Evolutionary conservation across 2,888 invertebrate genomes (phyloP).

Genomic region (Euzetes globulus): DNA sequence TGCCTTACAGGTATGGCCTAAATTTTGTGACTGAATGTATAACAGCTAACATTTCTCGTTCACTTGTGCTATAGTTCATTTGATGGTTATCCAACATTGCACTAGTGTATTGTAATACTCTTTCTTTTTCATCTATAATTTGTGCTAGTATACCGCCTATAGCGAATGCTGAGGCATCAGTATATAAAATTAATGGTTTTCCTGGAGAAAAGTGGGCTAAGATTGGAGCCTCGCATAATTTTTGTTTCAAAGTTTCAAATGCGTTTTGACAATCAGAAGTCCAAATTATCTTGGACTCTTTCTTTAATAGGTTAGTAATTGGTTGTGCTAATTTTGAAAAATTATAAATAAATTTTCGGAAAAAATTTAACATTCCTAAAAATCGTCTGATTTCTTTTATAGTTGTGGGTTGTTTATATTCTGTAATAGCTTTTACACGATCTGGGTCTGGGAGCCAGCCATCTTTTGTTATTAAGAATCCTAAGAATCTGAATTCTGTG

Average conservation of each 20-base stretch:
- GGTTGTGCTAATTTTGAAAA: conserved; percentile 40
- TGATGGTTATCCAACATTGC: conserved; percentile 43
- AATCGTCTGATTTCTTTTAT: conserved; percentile 39
- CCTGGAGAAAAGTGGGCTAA: conserved; percentile 11
- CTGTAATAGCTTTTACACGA: conserved; percentile 37
- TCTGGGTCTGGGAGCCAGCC: conserved; percentile 36
- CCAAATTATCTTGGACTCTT: not conserved
- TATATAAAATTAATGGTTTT: not conserved
- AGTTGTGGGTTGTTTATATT: conserved; percentile 37
- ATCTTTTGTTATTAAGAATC: conserved; percentile 38
- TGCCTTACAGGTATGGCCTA: conserved; percentile 47
- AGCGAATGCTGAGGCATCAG: conserved; percentile 15
- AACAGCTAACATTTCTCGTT: conserved; percentile 47
- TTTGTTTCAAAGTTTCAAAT: conserved; percentile 36
- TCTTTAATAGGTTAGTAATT: conserved; percentile 29
- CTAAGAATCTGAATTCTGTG: conserved; percentile 39
- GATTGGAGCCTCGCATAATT: conserved; percentile 37
- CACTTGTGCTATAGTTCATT: conserved; percentile 47
- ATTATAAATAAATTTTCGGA: conserved; percentile 38
- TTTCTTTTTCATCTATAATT: not conserved
- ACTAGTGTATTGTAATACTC: conserved; percentile 32
- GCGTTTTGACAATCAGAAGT: conserved; percentile 10
- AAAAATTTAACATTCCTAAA: conserved; percentile 40
- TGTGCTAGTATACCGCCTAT: conserved; percentile 19
- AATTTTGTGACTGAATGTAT: conserved; percentile 48